Conservation (phyloP, 2,113 vertebrate species). For the Tetrax tetrax region DNA sequence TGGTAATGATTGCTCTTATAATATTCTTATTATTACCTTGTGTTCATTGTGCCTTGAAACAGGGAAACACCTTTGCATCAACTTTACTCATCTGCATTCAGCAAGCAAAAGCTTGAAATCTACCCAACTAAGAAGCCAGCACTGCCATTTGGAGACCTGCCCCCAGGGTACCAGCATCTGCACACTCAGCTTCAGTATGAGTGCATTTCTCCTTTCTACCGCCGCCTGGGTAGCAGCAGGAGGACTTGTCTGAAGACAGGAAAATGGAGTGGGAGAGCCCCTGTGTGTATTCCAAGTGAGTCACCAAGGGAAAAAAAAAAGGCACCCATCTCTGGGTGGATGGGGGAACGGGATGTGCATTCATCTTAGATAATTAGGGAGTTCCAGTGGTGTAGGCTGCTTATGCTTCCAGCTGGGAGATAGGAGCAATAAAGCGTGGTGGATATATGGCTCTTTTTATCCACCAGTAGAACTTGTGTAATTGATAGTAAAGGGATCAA, state of each 20-base stretch:
- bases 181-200: constrained; percentile 94
- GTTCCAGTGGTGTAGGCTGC: neutral
- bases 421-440: neutral
- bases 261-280: constrained; percentile 96
- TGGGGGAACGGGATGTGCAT: neutral
- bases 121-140: constrained; percentile 82
- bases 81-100: constrained; percentile 83
- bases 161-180: constrained; percentile 88
- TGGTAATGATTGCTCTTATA: neutral
- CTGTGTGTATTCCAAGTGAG: constrained; percentile 95
- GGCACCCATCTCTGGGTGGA: neutral
- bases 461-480: neutral
- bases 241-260: constrained; percentile 95
- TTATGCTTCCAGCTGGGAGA: neutral
- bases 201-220: constrained; percentile 90
- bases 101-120: constrained; percentile 73
- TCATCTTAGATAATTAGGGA: neutral
- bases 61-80: constrained; percentile 93
- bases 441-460: neutral
- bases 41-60: neutral
- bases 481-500: neutral
- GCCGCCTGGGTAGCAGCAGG: constrained; percentile 88
- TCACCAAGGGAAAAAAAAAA: neutral
- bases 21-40: neutral
- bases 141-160: constrained; percentile 79